Percentiles rank a stretch among this genome's conserved stretches.
Evolutionary conservation across 2,113 vertebrate species (phyloP).

Genomic region (Hipposideros armiger): DNA sequence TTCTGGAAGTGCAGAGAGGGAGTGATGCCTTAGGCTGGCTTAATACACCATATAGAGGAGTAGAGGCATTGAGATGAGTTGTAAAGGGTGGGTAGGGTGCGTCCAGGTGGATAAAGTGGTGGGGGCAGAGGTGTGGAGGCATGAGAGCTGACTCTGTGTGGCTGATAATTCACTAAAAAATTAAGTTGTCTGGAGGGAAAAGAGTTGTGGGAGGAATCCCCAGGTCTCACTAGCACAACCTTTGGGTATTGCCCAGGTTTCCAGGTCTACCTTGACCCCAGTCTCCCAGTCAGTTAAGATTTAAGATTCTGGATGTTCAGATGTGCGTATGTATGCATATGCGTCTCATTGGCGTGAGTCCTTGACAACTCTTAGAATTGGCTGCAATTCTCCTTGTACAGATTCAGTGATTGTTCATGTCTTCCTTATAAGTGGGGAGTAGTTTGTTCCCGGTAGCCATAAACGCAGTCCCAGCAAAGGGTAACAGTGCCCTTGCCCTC

Average conservation of each 20-base stretch:
- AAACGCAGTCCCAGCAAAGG: background rate
- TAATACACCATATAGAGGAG: background rate
- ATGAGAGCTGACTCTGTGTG: conserved; percentile 39
- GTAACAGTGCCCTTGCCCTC: background rate
- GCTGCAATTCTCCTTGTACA: background rate
- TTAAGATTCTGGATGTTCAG: background rate
- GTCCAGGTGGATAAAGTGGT: conserved; percentile 43
- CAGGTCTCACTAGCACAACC: background rate
- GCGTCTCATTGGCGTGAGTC: background rate
- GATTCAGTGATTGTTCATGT: background rate
- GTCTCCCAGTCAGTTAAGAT: background rate
- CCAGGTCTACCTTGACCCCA: background rate
- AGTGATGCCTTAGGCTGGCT: background rate
- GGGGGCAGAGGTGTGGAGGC: background rate
- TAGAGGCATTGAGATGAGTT: background rate
- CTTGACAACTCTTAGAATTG: background rate
- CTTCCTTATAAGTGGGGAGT: background rate
- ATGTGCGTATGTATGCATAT: background rate
- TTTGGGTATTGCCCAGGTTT: conserved; percentile 15
- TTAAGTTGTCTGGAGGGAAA: conserved; percentile 15
- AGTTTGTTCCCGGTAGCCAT: background rate
- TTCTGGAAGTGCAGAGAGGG: conserved; percentile 50
- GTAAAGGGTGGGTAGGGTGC: background rate
- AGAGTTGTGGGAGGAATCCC: conserved; percentile 17
- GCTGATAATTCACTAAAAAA: background rate